Evolutionary conservation across 2,888 invertebrate genomes (phyloP).

Genomic region (Dynastes maya): DNA sequence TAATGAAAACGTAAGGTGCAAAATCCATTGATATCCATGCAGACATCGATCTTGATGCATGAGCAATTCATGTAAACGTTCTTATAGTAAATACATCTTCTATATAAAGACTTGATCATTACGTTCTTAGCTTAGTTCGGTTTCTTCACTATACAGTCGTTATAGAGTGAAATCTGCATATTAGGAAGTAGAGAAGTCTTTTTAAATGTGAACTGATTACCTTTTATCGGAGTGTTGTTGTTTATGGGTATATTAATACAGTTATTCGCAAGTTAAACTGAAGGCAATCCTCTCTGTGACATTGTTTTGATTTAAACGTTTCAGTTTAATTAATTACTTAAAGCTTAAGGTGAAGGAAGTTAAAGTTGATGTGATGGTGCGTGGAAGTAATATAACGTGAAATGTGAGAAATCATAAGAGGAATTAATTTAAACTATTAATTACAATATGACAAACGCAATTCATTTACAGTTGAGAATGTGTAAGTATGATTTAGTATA

Average conservation of each 20-base stretch:
- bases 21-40: background rate
- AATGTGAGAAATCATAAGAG: no score
- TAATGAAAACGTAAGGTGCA: slow-evolving; percentile 11
- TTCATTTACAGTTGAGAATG: no score
- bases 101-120: slow-evolving; percentile 23
- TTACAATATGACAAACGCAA: no score
- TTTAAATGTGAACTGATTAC: background rate
- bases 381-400: no score
- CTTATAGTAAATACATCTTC: background rate
- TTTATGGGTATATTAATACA: no score
- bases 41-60: slow-evolving; percentile 29
- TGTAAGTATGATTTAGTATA: no score
- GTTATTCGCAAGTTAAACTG: no score
- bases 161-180: background rate
- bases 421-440: no score
- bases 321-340: background rate
- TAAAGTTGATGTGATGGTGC: no score
- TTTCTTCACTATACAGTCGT: background rate
- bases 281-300: background rate
- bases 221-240: background rate
- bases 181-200: no score
- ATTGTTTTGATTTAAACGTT: slow-evolving; percentile 3
- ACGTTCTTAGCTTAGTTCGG: background rate
- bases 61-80: background rate
- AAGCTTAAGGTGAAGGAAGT: no score